A percentile compares a stretch with the other conserved stretches of the same genome.
These are phyloP conservation scores for Darevskia mixta DNA, from an alignment of 2,797 vertebrate genomes.

Conservation along the genomic window DNA sequence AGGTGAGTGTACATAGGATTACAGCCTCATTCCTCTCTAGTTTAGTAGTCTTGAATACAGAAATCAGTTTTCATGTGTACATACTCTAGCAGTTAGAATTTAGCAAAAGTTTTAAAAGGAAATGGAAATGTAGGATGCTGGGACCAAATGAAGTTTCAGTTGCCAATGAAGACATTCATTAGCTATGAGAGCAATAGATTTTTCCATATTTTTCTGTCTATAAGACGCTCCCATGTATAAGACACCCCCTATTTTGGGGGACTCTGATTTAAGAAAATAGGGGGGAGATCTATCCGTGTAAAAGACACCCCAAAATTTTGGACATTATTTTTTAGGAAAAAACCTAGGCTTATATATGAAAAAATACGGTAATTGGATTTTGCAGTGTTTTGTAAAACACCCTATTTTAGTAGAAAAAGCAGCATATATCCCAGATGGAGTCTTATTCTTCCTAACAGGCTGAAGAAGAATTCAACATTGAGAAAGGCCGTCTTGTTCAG, in stretches of 20 bases:
- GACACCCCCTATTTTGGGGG: too few species aligned
- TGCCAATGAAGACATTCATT: background rate
- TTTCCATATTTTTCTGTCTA: background rate
- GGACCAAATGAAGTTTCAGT: background rate
- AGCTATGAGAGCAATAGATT: background rate
- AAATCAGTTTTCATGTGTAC: background rate
- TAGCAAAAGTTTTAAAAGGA: background rate
- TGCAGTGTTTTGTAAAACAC: background rate
- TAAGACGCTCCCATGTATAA: too few species aligned
- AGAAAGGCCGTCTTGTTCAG: conserved; percentile 97
- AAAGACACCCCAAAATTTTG: too few species aligned
- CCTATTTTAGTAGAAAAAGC: conserved; percentile 3
- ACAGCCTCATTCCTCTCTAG: background rate
- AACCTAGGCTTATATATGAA: too few species aligned
- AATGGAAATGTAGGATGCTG: background rate
- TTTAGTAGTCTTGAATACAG: background rate
- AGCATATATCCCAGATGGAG: conserved; percentile 33
- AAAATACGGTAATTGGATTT: background rate
- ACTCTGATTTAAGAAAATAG: too few species aligned
- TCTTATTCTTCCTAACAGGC: conserved; percentile 82
- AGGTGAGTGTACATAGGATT: background rate
- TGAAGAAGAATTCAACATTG: conserved; percentile 99
- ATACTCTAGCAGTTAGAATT: background rate
- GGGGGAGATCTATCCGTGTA: too few species aligned
- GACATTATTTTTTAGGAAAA: too few species aligned